Conservation (phyloP, 2,888 invertebrate genomes). For the Drosophila macrospina region DNA sequence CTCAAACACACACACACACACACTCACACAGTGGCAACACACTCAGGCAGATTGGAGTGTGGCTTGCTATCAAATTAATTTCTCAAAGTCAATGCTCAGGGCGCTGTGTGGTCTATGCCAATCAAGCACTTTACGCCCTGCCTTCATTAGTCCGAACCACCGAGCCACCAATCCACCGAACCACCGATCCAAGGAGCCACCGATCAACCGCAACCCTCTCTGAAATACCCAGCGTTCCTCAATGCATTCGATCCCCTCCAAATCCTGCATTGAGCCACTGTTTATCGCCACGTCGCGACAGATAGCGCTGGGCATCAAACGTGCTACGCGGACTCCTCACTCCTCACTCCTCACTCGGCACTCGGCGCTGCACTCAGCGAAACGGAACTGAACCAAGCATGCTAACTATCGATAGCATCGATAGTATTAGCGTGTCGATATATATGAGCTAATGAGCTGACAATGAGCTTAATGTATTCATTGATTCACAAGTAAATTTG, state of each 20-base stretch:
- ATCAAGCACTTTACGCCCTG: conserved; percentile 80
- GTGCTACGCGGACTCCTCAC: neutral
- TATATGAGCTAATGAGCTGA: too few relatives aligned
- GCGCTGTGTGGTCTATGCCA: conserved; percentile 78
- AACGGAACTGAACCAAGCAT: neutral
- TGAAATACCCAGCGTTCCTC: conserved; percentile 1
- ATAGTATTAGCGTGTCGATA: too few relatives aligned
- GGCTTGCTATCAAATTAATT: conserved; percentile 67
- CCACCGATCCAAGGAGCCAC: neutral
- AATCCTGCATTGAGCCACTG: conserved; percentile 27
- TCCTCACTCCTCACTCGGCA: too few relatives aligned
- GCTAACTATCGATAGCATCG: neutral
- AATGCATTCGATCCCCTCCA: neutral
- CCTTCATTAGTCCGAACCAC: conserved; percentile 66
- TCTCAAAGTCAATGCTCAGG: conserved; percentile 52
- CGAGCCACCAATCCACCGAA: conserved; percentile 1
- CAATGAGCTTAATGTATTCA: too few relatives aligned
- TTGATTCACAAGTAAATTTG: too few relatives aligned
- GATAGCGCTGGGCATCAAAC: conserved; percentile 57
- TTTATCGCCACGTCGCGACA: conserved; percentile 52
- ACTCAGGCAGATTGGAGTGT: conserved; percentile 25
- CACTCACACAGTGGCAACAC: conserved; percentile 2
- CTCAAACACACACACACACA: neutral
- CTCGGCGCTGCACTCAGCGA: conserved; percentile 21
- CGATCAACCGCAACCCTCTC: conserved; percentile 2